Conservation (phyloP, 2,797 vertebrate genomes). For the Pterois miles region DNA sequence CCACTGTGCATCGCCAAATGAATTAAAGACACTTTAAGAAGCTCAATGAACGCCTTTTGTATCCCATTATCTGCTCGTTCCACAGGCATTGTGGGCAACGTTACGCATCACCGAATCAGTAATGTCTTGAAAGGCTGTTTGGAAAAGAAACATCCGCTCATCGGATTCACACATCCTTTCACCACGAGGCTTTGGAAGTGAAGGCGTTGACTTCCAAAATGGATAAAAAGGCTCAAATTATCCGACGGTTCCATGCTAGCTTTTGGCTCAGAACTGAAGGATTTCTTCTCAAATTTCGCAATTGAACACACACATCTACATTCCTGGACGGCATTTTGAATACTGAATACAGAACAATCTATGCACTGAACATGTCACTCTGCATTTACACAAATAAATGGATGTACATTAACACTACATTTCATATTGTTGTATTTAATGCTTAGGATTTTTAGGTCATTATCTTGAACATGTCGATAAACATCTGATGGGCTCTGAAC, state of each 20-base stretch:
- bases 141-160: conserved; percentile 74
- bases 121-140: conserved; percentile 75
- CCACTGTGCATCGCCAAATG: conserved; percentile 71
- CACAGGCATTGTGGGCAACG: conserved; percentile 71
- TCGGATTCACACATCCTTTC: conserved; percentile 66
- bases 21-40: conserved; percentile 79
- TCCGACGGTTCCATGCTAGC: not conserved
- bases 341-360: not conserved
- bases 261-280: not conserved
- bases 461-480: not conserved
- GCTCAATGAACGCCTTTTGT: conserved; percentile 78
- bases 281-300: not conserved
- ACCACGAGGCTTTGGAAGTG: conserved; percentile 28
- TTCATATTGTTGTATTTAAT: not conserved
- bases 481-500: not conserved
- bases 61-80: conserved; percentile 75
- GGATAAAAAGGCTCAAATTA: conserved; percentile 33
- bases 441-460: not conserved
- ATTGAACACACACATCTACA: not conserved
- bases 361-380: not conserved
- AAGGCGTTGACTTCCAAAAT: conserved; percentile 43
- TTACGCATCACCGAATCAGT: conserved; percentile 72
- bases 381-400: not conserved
- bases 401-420: too few species aligned
- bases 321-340: not conserved